These are phyloP conservation scores for Aldabrachelys gigantea DNA, from an alignment of 2,113 vertebrate genomes.

Conservation along the genomic window DNA sequence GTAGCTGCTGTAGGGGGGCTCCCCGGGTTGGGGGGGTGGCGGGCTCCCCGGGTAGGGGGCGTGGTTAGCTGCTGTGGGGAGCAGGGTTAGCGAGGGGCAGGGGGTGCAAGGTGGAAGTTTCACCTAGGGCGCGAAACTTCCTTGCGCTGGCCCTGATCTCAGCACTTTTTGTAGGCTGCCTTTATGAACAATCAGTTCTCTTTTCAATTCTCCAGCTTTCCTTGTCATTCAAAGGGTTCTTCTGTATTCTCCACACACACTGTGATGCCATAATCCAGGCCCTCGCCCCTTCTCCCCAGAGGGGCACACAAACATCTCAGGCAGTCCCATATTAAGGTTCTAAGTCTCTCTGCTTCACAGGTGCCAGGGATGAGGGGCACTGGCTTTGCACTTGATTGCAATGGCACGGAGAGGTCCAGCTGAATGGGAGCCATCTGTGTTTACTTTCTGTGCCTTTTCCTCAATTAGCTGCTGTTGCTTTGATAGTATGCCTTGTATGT, in stretches of 20 bases:
- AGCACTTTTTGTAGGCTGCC: neutral
- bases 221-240: neutral
- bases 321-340: neutral
- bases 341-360: neutral
- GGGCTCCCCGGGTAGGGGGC: too few relatives aligned
- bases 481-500: neutral
- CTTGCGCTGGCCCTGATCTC: neutral
- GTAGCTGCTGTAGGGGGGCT: too few relatives aligned
- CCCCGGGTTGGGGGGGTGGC: too few relatives aligned
- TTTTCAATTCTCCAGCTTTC: neutral
- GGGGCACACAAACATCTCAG: neutral
- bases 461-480: neutral
- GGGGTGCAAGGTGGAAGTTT: too few relatives aligned
- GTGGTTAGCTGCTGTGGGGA: too few relatives aligned
- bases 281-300: neutral
- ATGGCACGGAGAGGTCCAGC: neutral
- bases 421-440: neutral
- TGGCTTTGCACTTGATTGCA: neutral
- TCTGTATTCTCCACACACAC: neutral
- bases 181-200: neutral
- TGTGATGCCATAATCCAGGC: neutral
- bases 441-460: neutral
- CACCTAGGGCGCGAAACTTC: too few relatives aligned
- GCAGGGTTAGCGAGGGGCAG: too few relatives aligned
- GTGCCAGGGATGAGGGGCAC: rapidly evolving